Conservation (phyloP, 1,140 invertebrate species). For the Steinernema khuongi region DNA sequence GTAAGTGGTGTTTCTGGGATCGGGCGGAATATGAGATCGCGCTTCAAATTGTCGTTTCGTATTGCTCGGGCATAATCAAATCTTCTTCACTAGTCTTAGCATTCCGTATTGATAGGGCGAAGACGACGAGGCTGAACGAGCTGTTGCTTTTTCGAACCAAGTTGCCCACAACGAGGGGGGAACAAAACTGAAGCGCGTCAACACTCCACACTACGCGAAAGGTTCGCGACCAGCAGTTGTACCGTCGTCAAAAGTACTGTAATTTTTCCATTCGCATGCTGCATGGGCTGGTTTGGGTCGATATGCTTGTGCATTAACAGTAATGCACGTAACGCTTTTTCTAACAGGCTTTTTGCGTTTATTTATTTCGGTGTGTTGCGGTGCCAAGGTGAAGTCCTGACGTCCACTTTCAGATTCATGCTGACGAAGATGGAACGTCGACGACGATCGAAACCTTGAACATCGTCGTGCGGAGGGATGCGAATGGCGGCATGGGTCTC, state of each 20-base stretch:
- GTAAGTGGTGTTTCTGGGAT: not conserved
- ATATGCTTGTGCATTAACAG: not conserved
- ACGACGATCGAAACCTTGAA: slow-evolving; percentile 25
- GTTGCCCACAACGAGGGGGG: not conserved
- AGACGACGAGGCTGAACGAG: not conserved
- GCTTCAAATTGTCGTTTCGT: not conserved
- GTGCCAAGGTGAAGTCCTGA: not conserved
- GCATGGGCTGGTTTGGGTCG: not conserved
- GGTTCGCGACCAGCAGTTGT: not conserved
- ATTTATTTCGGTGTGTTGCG: not conserved
- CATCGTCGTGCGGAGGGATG: slow-evolving; percentile 41
- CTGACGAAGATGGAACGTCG: not conserved
- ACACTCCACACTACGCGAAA: slow-evolving; percentile 51
- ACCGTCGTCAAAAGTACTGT: not conserved
- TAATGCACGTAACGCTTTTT: not conserved
- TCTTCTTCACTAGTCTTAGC: not conserved
- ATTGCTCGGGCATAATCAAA: not conserved
- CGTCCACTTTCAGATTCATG: not conserved
- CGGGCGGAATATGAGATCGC: not conserved
- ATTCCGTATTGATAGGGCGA: not conserved
- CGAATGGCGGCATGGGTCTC: slow-evolving; percentile 47
- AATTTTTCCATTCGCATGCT: slow-evolving; percentile 5
- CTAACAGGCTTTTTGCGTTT: not conserved
- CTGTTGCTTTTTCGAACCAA: slow-evolving; percentile 3
- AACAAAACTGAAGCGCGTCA: slow-evolving; percentile 46